Evolutionary conservation across 92 coral and sea anemone species (phyloP), one percentile per base, ranked within the genome.

Genomic region (Pocillopora meandrina): DNA sequence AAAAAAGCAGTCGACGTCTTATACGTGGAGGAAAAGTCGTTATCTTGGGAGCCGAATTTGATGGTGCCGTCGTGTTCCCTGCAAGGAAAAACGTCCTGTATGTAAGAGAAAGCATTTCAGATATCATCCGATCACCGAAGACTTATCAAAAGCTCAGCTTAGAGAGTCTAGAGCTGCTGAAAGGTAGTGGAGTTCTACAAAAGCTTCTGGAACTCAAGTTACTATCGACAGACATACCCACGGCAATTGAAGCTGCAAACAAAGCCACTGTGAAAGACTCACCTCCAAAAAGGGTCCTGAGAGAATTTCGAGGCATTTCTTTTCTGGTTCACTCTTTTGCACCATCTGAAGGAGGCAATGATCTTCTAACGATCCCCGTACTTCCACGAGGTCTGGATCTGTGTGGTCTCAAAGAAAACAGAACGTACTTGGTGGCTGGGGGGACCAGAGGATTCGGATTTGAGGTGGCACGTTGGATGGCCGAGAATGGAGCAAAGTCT

Each of bases 381-480:
- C 78, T 84, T 2, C 83, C 92, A 0, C 67, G n/a, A 57, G 86
- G 95, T 34, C 52, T 94, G 12, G 93, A 92, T 61, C 72, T 81
- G 18, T 61, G 42, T 12, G 90, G 92, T 3, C 84, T 94, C 66
- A 92, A 88, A 71, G 85, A 68, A 31, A 82, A 90, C 77, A 71
- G 91, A 15, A 88, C 95, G 3, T 94, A 94, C 82, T 35, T 94
- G 78, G 90, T 94, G 12, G 93, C 86, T 1, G 98, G 98, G 13
- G 98, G 94, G 3, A 26, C 86, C 10, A 70, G 92, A 26, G 98
- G 98, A 12, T 88, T 87, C 87, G 98, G 98, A 61, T 94, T 90
- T 66, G 93, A 92, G 62, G 92, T 94, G 61, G 98, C 89, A 1
- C 82, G 84, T 3, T 94, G 98, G 98, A 84, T 94, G 92, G 90